Conservation (phyloP, 2,888 invertebrate genomes). For the Operophtera brumata region DNA sequence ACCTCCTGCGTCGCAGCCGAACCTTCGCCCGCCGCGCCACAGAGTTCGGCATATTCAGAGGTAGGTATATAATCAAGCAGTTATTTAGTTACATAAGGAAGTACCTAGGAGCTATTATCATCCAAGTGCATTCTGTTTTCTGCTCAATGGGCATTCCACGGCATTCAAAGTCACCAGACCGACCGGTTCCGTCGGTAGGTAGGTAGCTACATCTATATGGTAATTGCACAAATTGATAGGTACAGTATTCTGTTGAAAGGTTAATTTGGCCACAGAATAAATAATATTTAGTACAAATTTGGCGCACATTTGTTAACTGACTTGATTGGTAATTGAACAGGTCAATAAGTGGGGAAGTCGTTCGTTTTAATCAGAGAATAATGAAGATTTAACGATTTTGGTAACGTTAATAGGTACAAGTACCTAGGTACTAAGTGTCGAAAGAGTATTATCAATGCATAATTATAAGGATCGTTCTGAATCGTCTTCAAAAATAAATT, state of each 20-base stretch:
- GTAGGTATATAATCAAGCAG: not conserved
- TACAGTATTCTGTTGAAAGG: constrained; percentile 13
- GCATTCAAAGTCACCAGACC: constrained; percentile 11
- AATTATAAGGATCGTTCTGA: too few relatives aligned
- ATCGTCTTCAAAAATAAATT: too few relatives aligned
- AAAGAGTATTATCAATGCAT: not conserved
- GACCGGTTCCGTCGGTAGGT: constrained; percentile 8
- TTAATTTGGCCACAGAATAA: too few relatives aligned
- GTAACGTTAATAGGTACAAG: not conserved
- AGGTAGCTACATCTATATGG: not conserved
- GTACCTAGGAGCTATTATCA: not conserved
- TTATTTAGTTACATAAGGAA: not conserved
- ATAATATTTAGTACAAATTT: too few relatives aligned
- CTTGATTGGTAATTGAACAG: constrained; percentile 6
- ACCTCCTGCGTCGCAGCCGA: too few relatives aligned
- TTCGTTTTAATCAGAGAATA: not conserved
- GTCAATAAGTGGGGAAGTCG: constrained; percentile 1
- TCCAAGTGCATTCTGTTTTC: not conserved
- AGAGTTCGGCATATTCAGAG: too few relatives aligned
- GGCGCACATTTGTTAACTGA: constrained; percentile 6
- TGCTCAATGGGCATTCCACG: constrained; percentile 3
- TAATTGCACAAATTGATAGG: constrained; percentile 15
- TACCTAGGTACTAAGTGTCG: too few relatives aligned
- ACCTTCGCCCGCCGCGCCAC: too few relatives aligned
- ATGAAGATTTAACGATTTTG: not conserved